Base-by-base conservation (phyloP, 2,113 vertebrate genomes). In the Sander lucioperca region DNA sequence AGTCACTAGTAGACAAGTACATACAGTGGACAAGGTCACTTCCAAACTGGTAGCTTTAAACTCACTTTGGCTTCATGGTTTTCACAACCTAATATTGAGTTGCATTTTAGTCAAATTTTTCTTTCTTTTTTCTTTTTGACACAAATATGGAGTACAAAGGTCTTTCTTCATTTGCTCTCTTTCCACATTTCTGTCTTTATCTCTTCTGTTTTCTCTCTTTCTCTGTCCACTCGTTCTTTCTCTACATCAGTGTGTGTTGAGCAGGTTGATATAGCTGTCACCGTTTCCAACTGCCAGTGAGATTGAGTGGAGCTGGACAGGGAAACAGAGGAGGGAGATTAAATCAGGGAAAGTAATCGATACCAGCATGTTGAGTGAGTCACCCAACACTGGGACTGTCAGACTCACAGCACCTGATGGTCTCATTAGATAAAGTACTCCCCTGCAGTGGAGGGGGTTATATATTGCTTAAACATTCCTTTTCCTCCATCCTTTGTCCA, bases 261-360 rank as follows among this genome's bases (percentile, higher is more conserved):
- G 83, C 77, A 81, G 83, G 83, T 85, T 91, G 86, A 92, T 93
- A 84, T 70, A 90, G 89, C 81, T 80, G 88, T 94, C 92, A 88
- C 69, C 82, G 80, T 74, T 69, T 59, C 45, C 77, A 70, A 82
- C 84, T 76, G 84, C 64, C 59, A 19, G 33, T 30, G 74, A 89
- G 90, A 91, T 69, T 68, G 89, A 91, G 84, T 83, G 74, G 70
- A 45, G 75, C 81, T 79, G 73, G 76, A 86, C 76, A 75, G 85
- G 64, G 73, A 88, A 89, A 85, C 83, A 87, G 87, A 91, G 83
- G 85, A 74, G 81, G 80, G 83, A 90, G 92, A 93, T 93, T 91
- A 83, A 92, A 93, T 90, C 87, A 89, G 82, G 74, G 67, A 76
- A 85, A 75, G 79, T 79, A 84, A 94, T 94, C 91, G 82, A 94